phyloP scores from a whole-genome alignment of 2,797 vertebrate genomes.

The Periparus ater region DNA sequence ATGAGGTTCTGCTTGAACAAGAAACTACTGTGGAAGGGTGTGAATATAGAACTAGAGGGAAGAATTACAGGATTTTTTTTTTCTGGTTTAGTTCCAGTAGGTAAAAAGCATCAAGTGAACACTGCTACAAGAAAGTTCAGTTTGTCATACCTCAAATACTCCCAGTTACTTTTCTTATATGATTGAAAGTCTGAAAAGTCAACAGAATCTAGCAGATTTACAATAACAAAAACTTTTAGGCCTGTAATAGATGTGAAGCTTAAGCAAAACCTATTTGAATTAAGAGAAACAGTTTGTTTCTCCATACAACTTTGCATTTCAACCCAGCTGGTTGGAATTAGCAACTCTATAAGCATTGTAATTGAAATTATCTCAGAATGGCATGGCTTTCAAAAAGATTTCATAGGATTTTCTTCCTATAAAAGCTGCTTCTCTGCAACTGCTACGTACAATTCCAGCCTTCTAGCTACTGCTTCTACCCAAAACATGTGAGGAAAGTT shows the following conservation, averaged over 20 bases:
- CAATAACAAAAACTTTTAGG: not conserved
- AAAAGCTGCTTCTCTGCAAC: not conserved
- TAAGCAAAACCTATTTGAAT: not conserved
- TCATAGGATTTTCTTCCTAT: not conserved
- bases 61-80: not conserved
- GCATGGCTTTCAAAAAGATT: not conserved
- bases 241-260: not conserved
- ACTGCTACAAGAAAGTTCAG: not conserved
- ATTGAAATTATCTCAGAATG: not conserved
- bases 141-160: fast-evolving
- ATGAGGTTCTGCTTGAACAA: not conserved
- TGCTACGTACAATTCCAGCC: not conserved
- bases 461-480: not conserved
- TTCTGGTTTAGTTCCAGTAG: not conserved
- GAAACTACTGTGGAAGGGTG: not conserved
- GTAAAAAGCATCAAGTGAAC: not conserved
- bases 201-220: not conserved
- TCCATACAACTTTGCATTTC: not conserved
- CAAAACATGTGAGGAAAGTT: not conserved
- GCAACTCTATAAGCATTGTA: not conserved
- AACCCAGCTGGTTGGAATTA: slow-evolving; percentile 3
- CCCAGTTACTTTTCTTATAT: not conserved
- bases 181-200: not conserved
- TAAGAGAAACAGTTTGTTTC: not conserved
- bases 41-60: not conserved